Conservation (phyloP, 1,140 invertebrate genomes). For the Glossosoma conforme region DNA sequence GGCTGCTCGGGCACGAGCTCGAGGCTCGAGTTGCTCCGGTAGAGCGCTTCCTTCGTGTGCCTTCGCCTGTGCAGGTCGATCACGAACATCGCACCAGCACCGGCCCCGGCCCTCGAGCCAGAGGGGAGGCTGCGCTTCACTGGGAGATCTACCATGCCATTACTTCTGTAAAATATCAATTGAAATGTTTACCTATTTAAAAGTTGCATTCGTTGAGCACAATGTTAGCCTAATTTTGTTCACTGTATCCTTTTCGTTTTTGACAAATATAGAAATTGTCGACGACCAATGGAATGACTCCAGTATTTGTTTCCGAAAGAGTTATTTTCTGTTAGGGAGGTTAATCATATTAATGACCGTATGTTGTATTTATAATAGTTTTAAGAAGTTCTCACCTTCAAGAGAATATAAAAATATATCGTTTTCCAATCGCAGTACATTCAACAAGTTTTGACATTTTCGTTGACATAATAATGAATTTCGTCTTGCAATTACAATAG, state of each 20-base stretch:
- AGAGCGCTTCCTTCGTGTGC: conserved; percentile 35
- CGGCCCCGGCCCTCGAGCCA: conserved; percentile 18
- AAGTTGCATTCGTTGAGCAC: no score
- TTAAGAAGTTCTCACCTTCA: background rate
- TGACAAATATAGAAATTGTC: no score
- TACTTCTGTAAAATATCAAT: conserved; percentile 9
- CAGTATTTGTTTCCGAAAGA: no score
- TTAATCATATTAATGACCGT: no score
- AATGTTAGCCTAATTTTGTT: no score
- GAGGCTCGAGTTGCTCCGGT: conserved; percentile 58
- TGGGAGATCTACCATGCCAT: conserved; percentile 24
- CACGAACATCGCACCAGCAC: conserved; percentile 16
- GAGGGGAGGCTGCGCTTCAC: conserved; percentile 15
- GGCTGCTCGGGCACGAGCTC: conserved; percentile 47
- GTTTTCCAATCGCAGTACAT: background rate
- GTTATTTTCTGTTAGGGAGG: no score
- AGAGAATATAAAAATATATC: background rate
- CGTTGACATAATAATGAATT: no score
- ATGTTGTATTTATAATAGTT: no score
- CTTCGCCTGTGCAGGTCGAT: conserved; percentile 22
- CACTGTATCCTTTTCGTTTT: no score
- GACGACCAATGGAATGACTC: no score
- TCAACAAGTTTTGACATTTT: background rate
- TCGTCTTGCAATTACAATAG: no score
- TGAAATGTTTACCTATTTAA: no score